Evolutionary conservation across 1,140 invertebrate species (phyloP).

Genomic region (Ruditapes philippinarum): DNA sequence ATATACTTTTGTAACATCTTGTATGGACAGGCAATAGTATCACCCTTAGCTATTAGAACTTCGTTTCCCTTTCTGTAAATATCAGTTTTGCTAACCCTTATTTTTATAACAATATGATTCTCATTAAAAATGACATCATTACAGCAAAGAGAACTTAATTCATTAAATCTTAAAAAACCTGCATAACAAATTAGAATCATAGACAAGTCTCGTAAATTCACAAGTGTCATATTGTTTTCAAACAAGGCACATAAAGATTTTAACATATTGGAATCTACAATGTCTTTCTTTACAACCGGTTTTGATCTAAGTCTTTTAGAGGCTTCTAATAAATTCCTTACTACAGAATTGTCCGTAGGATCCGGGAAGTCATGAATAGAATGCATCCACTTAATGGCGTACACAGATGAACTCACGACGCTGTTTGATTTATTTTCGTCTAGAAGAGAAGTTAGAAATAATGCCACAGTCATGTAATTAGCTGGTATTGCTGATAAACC

Average conservation of each 20-base stretch:
- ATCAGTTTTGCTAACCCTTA: slow-evolving; percentile 40
- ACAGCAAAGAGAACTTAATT: no score
- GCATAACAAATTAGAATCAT: not conserved
- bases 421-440: not conserved
- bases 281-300: not conserved
- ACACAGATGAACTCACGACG: not conserved
- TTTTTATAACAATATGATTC: not conserved
- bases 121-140: not conserved
- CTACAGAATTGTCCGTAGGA: slow-evolving; percentile 12
- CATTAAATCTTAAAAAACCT: slow-evolving; percentile 36
- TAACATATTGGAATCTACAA: not conserved
- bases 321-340: not conserved
- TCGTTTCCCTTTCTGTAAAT: no score
- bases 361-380: slow-evolving; percentile 3
- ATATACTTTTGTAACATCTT: slow-evolving; percentile 13
- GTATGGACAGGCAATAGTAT: not conserved
- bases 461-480: not conserved
- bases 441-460: not conserved
- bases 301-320: not conserved
- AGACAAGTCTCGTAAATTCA: not conserved
- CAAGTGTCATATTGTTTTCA: not conserved
- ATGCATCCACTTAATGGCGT: slow-evolving; percentile 28
- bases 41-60: no score
- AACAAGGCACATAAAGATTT: not conserved
- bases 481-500: not conserved